These are phyloP conservation scores for Lampropteryx suffumata DNA, from an alignment of 2,888 invertebrate genomes.

Conservation along the genomic window DNA sequence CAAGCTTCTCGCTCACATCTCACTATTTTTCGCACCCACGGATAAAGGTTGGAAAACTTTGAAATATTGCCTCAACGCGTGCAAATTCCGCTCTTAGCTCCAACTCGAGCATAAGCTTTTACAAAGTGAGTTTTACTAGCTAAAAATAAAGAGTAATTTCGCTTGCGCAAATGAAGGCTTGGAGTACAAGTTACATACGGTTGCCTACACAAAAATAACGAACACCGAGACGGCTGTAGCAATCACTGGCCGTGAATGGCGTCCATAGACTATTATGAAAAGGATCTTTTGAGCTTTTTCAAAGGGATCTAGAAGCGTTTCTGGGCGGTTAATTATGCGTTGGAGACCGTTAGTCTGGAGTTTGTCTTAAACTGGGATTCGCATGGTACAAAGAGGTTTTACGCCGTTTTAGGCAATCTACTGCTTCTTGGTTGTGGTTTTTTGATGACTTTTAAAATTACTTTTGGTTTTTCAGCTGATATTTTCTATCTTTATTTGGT, in stretches of 20 bases:
- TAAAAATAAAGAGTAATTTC: conserved; percentile 39
- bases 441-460: conserved; percentile 6
- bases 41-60: conserved; percentile 50
- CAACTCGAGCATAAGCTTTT: conserved; percentile 30
- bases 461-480: not conserved
- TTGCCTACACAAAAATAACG: conserved; percentile 82
- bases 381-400: conserved; percentile 23
- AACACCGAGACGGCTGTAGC: conserved; percentile 66
- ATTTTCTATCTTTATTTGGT: no score
- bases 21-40: conserved; percentile 43
- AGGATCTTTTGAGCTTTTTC: conserved; percentile 70
- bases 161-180: conserved; percentile 45
- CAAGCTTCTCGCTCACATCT: not conserved
- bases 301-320: conserved; percentile 65
- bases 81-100: conserved; percentile 31
- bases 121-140: conserved; percentile 23
- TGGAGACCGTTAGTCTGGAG: conserved; percentile 48
- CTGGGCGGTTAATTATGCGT: conserved; percentile 68
- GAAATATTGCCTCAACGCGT: conserved; percentile 53
- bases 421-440: conserved; percentile 11
- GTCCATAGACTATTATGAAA: conserved; percentile 69
- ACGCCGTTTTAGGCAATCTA: conserved; percentile 14
- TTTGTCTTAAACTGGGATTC: conserved; percentile 44
- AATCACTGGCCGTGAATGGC: conserved; percentile 71
- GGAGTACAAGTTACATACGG: conserved; percentile 70